These are phyloP conservation scores for Cephalopachus bancanus DNA, from an alignment of 2,797 vertebrate genomes.

Conservation along the genomic window DNA sequence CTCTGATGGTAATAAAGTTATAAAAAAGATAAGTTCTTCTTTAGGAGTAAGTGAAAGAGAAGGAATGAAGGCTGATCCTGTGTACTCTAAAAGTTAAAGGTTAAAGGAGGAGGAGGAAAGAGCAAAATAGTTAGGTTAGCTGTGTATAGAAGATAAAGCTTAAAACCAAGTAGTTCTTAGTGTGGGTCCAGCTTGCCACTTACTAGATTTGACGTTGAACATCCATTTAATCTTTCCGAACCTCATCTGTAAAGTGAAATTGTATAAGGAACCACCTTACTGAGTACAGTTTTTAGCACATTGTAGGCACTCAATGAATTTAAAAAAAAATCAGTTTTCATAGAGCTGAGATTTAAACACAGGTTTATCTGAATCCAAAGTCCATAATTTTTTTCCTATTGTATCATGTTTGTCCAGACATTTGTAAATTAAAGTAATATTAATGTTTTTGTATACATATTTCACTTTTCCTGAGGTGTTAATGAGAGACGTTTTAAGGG, in stretches of 20 bases:
- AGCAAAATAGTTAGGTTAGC: neutral
- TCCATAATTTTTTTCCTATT: neutral
- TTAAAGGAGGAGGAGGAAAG: neutral
- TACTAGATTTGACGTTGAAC: neutral
- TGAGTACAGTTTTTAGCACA: neutral
- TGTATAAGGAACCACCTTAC: neutral
- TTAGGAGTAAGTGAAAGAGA: neutral
- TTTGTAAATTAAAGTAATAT: neutral
- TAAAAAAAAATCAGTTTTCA: neutral
- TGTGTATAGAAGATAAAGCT: neutral
- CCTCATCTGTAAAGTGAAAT: neutral
- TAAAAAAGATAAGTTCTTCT: neutral
- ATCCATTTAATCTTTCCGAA: neutral
- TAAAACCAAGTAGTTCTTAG: neutral
- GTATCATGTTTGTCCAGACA: neutral
- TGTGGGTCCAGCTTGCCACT: neutral
- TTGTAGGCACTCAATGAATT: neutral
- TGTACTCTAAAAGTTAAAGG: neutral
- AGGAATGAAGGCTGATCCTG: neutral
- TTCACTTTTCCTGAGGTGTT: neutral
- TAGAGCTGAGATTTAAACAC: neutral
- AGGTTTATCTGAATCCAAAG: neutral
- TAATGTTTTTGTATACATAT: neutral
- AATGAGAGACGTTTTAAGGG: neutral
- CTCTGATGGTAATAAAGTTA: neutral